Evolutionary conservation across 2,888 invertebrate species (phyloP), one percentile per base, ranked within the genome.

Genomic region (Sepioteuthis lessoniana): DNA sequence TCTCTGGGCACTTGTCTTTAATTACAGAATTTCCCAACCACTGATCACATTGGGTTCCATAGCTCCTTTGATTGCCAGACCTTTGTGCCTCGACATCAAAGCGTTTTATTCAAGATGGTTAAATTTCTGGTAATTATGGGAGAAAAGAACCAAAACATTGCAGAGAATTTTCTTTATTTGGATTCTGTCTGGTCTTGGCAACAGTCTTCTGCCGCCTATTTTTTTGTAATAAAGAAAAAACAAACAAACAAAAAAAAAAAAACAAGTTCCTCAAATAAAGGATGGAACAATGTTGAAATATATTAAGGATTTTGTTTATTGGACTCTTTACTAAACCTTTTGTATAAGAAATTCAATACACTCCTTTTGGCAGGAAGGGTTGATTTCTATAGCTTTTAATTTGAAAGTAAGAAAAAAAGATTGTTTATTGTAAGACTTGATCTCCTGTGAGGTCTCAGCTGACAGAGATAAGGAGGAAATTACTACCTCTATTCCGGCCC

Each of bases 11-110:
- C 76, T n/a, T 76, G 10, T 35, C 76, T 76, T n/a, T 76, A 76
- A 76, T 76, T 76, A 76, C n/a, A 13, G n/a, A 76, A 76, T 76
- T 76, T 35, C 8, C 16, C n/a, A 76, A n/a, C 76, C 76, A 13
- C n/a, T 76, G 13, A 76, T 76, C n/a, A 4, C 19, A n/a, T n/a
- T 76, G n/a, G n/a, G 76, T 76, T 76, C 16, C n/a, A 16, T n/a
- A 76, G 76, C n/a, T 76, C 76, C n/a, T 76, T 76, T 76, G 76
- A 76, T n/a, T 76, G 76, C n/a, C 76, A 76, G n/a, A 76, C n/a
- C 76, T 76, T 76, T n/a, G 76, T 76, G n/a, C 76, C 76, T 76
- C 76, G 4, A 35, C 76, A 76, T 76, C 76, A 76, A 76, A 76
- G 76, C n/a, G 16, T 35, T 76, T 76, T 16, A 76, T 76, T n/a